Conservation (phyloP, 2,113 vertebrate genomes). For the Cynoglossus semilaevis region DNA sequence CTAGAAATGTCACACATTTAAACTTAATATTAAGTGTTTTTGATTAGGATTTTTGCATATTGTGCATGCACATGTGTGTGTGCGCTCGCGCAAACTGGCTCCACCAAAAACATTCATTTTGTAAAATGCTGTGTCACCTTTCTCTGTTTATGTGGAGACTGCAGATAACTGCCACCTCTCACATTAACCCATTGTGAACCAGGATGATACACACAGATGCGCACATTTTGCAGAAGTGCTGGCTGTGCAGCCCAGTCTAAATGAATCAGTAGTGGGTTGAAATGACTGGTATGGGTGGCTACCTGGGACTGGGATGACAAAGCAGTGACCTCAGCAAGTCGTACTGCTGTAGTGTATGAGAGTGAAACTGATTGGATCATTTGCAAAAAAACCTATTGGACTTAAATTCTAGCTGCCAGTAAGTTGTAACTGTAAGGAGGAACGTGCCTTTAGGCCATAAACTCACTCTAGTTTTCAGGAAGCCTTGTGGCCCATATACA, state of each 20-base stretch:
- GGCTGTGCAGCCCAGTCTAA: conserved; percentile 54
- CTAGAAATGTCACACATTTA: too few relatives aligned
- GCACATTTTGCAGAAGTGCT: conserved; percentile 30
- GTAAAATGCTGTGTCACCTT: conserved; percentile 59
- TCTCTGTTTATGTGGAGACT: conserved; percentile 53
- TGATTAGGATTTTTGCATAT: too few relatives aligned
- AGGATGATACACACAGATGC: conserved; percentile 52
- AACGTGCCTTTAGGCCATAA: background rate
- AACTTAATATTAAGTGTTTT: too few relatives aligned
- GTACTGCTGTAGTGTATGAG: conserved; percentile 32
- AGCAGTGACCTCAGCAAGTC: conserved; percentile 55
- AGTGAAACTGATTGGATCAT: conserved; percentile 33
- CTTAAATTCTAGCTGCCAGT: background rate
- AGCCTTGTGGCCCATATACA: too few relatives aligned
- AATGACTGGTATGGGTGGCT: conserved; percentile 63
- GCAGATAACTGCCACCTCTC: conserved; percentile 65
- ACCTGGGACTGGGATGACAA: conserved; percentile 62
- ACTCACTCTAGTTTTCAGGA: too few relatives aligned
- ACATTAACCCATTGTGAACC: conserved; percentile 69
- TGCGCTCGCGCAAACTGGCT: background rate
- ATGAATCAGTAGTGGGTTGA: conserved; percentile 65
- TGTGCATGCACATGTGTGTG: too few relatives aligned
- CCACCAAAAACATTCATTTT: conserved; percentile 52
- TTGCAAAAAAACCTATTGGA: conserved; percentile 1
- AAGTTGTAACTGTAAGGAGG: conserved; percentile 1